Evolutionary conservation across 2,888 invertebrate genomes (phyloP), one percentile per base, ranked within the genome.

Genomic region (Lepidonotus clava): DNA sequence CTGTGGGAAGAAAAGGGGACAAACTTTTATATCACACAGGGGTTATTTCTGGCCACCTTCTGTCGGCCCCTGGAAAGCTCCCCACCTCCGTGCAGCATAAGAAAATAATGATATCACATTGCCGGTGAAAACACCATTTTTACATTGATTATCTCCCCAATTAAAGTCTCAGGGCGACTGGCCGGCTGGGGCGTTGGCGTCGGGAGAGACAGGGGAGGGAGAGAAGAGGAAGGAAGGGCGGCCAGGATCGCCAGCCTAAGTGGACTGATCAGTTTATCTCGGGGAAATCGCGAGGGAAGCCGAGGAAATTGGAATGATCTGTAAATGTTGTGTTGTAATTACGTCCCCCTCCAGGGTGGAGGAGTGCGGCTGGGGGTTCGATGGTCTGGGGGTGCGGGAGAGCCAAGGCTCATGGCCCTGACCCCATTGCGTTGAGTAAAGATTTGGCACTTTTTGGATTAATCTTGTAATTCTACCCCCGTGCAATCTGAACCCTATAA

Each of bases 61-160:
- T 46, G 8, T 46, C 8, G 46, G 46, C 8, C 46, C 46, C 46
- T 46, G 46, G 46, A 46, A 46, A 46, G 46, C 46, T 18, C 46
- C 46, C 46, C 46, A 46, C 46, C 46, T 46, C 8, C 46, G 8
- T 18, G 18, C 46, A 8, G 18, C 46, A 18, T 46, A 71, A 71
- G 71, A 71, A 71, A 34, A 38, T 71, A 71, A 71, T 38, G 71
- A 18, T 36, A n/a, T 71, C 71, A 38, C 71, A 24, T 71, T 71
- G 34, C 36, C 34, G 71, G 11, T 71, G 71, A 71, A 71, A 71
- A 71, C 71, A 71, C 36, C 71, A 38, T 71, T 71, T 71, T 34
- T 38, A 24, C 71, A 71, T 71, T 71, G 71, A 71, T 71, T 71
- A 71, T 71, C 71, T 34, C 71, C 38, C 71, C 71, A 71, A 71